These are phyloP conservation scores for Sminthopsis crassicaudata DNA, from an alignment of 2,113 vertebrate genomes.

Conservation along the genomic window DNA sequence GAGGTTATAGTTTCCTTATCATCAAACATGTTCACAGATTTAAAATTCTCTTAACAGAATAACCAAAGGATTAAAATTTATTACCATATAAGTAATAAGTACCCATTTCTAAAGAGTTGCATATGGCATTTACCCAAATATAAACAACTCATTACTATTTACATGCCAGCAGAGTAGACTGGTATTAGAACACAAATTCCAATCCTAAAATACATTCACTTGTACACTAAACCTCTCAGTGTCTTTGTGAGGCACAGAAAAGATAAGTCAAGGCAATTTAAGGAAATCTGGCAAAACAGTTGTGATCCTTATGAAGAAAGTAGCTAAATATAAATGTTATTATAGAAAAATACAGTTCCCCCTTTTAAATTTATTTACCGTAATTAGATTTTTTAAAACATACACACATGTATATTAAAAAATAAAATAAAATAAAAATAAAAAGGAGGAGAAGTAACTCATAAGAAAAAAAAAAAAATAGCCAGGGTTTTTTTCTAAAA, in stretches of 20 bases:
- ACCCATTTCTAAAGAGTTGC: not conserved
- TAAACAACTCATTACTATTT: not conserved
- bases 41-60: not conserved
- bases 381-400: too few species aligned
- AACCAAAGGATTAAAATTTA: not conserved
- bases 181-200: not conserved
- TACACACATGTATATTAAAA: not conserved
- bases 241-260: not conserved
- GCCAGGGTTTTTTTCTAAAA: not conserved
- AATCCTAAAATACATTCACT: not conserved
- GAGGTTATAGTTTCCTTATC: not conserved
- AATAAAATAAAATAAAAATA: not conserved
- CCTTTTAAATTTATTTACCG: not conserved
- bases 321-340: not conserved
- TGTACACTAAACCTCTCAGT: not conserved
- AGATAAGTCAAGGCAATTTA: not conserved
- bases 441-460: not conserved
- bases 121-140: not conserved
- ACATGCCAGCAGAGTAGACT: not conserved
- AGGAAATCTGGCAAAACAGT: not conserved
- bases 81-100: not conserved
- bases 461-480: slow-evolving; percentile 9
- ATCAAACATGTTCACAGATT: not conserved
- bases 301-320: not conserved
- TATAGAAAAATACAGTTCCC: not conserved